A percentile compares a stretch with the other conserved stretches of the same genome.
Conservation (phyloP, 2,113 vertebrate genomes). For the Puntigrus tetrazona region DNA sequence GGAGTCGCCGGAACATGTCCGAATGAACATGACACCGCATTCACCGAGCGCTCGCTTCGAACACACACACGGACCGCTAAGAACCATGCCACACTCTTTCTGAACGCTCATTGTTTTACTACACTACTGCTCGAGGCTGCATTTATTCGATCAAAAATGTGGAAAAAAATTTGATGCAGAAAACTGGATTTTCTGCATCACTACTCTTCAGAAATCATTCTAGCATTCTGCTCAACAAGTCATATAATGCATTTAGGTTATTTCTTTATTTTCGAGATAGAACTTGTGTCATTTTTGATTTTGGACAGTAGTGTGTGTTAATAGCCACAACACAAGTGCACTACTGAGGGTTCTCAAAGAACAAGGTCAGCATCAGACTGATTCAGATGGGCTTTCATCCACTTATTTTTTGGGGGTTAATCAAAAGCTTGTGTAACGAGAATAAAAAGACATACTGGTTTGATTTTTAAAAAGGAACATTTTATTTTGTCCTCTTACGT, state of each 20-base stretch:
- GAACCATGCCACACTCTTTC: no score
- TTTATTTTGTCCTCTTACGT: constrained; percentile 14
- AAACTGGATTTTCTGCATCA: not conserved
- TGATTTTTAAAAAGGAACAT: constrained; percentile 30
- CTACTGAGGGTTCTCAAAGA: not conserved
- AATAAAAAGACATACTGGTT: constrained; percentile 18
- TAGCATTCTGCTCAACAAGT: not conserved
- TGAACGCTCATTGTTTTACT: not conserved
- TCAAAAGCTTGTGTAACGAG: not conserved
- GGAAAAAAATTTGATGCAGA: no score
- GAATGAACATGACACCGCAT: not conserved
- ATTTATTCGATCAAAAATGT: not conserved
- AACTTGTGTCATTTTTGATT: not conserved
- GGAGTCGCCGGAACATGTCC: constrained; percentile 16
- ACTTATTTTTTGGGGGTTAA: not conserved
- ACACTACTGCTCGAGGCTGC: not conserved
- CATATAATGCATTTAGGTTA: no score
- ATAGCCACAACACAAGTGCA: not conserved
- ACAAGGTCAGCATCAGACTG: not conserved
- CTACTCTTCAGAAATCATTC: not conserved
- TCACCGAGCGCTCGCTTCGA: not conserved
- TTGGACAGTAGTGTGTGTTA: not conserved
- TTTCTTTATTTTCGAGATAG: not conserved
- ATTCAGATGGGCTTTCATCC: not conserved
- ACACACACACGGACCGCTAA: no score